phyloP scores from a whole-genome alignment of 2,888 invertebrate genomes.

The Anarsia innoxiella region DNA sequence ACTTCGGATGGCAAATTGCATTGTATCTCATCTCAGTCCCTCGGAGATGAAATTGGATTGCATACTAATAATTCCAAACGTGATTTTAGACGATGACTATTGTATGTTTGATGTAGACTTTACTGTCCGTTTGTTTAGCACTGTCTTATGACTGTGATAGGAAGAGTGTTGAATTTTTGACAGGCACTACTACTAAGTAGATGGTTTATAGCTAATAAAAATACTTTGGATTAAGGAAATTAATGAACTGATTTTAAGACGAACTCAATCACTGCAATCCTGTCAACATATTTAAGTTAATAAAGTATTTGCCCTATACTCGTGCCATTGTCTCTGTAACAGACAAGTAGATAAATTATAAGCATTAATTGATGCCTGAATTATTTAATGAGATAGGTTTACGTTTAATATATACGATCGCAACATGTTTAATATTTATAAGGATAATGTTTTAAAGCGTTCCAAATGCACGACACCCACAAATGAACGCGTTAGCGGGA shows the following conservation, averaged over 20 bases:
- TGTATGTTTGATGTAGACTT: too few relatives aligned
- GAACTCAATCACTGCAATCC: too few relatives aligned
- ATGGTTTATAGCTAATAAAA: too few relatives aligned
- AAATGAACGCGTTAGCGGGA: conserved; percentile 36
- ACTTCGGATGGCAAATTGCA: conserved; percentile 54
- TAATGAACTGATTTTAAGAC: too few relatives aligned
- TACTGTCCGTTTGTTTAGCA: too few relatives aligned
- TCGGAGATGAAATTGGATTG: conserved; percentile 59
- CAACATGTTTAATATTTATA: conserved; percentile 47
- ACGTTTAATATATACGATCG: conserved; percentile 30
- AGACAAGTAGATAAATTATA: conserved; percentile 1
- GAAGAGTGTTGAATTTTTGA: too few relatives aligned
- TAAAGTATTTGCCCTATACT: too few relatives aligned
- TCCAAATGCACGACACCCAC: conserved; percentile 47
- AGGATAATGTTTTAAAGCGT: conserved; percentile 41
- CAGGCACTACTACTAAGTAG: too few relatives aligned
- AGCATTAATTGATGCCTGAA: conserved; percentile 19
- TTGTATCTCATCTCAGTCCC: conserved; percentile 47
- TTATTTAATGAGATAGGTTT: conserved; percentile 30
- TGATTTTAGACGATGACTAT: conserved; percentile 54
- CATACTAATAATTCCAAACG: conserved; percentile 57
- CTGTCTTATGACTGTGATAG: too few relatives aligned
- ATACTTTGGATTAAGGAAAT: too few relatives aligned
- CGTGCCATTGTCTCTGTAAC: too few relatives aligned
- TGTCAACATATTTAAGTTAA: conserved; percentile 1